Evolutionary conservation across 2,888 invertebrate species (phyloP).

Genomic region (Chalcosyrphus nemorum): DNA sequence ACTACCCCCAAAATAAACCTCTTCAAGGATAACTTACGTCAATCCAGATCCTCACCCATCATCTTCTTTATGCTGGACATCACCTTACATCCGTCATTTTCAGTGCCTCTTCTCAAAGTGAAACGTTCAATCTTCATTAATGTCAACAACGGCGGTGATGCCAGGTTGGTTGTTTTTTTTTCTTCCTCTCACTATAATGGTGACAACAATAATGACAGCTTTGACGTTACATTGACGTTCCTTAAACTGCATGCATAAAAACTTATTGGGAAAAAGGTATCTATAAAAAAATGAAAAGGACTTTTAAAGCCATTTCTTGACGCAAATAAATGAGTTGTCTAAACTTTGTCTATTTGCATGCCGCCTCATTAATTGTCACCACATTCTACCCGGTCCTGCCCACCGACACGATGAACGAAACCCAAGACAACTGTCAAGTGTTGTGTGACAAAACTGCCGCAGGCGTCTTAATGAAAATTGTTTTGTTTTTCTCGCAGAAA

Average conservation of each 20-base stretch:
- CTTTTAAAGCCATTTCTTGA: slow-evolving; percentile 52
- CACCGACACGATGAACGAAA: neutral
- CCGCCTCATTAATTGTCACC: slow-evolving; percentile 69
- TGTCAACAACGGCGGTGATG: slow-evolving; percentile 52
- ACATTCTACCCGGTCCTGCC: slow-evolving; percentile 27
- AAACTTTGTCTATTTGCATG: slow-evolving; percentile 63
- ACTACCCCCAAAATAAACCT: neutral
- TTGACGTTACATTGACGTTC: slow-evolving; percentile 22
- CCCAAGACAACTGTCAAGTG: slow-evolving; percentile 49
- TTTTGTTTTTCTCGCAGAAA: slow-evolving; percentile 66
- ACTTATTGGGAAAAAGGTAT: neutral
- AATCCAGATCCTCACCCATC: neutral
- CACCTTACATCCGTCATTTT: slow-evolving; percentile 55
- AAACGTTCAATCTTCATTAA: slow-evolving; percentile 66
- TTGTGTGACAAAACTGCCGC: slow-evolving; percentile 60
- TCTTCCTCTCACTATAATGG: neutral
- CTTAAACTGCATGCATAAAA: slow-evolving; percentile 34
- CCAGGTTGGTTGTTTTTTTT: slow-evolving; percentile 35
- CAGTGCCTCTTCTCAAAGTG: slow-evolving; percentile 8
- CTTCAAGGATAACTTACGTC: neutral
- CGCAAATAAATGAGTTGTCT: slow-evolving; percentile 67
- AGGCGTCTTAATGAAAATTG: slow-evolving; percentile 72
- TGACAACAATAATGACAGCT: slow-evolving; percentile 55
- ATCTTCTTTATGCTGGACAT: slow-evolving; percentile 6
- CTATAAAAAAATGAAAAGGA: neutral